Conservation (phyloP, 2,888 invertebrate genomes). For the Troides aeacus region DNA sequence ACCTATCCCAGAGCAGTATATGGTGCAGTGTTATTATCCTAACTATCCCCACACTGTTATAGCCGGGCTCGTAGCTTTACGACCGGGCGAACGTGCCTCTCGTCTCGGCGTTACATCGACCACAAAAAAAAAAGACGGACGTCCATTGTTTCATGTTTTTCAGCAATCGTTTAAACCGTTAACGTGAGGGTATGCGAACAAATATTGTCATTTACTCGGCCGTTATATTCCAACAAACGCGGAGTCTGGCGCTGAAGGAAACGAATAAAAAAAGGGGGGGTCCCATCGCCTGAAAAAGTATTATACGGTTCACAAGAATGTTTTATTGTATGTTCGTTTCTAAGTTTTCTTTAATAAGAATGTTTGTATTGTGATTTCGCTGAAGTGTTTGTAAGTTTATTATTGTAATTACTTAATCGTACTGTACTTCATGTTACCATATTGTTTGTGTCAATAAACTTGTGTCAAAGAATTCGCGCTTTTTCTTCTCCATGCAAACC, state of each 20-base stretch:
- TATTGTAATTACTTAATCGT: background rate
- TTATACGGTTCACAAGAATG: slow-evolving; percentile 12
- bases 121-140: no score
- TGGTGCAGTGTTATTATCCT: no score
- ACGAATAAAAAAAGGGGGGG: slow-evolving; percentile 59
- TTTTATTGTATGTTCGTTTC: slow-evolving; percentile 9
- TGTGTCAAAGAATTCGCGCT: slow-evolving; percentile 6
- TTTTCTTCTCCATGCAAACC: background rate
- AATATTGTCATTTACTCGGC: slow-evolving; percentile 49
- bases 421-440: slow-evolving; percentile 25
- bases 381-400: background rate
- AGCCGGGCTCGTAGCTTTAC: no score
- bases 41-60: no score
- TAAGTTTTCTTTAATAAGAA: slow-evolving; percentile 3
- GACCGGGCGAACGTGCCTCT: no score
- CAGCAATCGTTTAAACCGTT: slow-evolving; percentile 29
- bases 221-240: slow-evolving; percentile 52
- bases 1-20: no score
- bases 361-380: background rate
- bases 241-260: slow-evolving; percentile 51
- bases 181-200: slow-evolving; percentile 32
- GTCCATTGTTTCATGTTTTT: slow-evolving; percentile 26
- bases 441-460: slow-evolving; percentile 25
- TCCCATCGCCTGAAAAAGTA: slow-evolving; percentile 47
- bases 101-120: no score